phyloP scores from a whole-genome alignment of 2,113 vertebrate genomes.

The Galeopterus variegatus region DNA sequence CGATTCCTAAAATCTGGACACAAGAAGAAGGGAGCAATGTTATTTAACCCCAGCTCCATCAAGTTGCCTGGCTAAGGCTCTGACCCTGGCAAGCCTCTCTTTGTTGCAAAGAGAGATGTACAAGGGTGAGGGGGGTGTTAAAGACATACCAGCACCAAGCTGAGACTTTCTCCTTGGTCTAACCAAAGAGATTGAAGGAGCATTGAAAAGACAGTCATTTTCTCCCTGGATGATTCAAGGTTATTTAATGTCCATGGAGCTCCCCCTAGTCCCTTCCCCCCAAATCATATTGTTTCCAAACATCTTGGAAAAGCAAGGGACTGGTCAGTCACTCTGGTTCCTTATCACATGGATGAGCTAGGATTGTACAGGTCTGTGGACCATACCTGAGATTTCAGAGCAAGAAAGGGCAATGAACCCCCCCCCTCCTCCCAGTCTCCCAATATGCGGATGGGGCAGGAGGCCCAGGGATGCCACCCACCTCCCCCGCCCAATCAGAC shows the following conservation, averaged over 20 bases:
- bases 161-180: accelerated
- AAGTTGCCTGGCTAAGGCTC: not conserved
- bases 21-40: not conserved
- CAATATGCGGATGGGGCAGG: not conserved
- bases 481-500: not conserved
- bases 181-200: not conserved
- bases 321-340: not conserved
- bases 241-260: not conserved
- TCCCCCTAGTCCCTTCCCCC: not conserved
- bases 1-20: not conserved
- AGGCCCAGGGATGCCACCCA: not conserved
- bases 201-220: not conserved
- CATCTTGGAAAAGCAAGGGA: not conserved
- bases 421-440: too few species aligned
- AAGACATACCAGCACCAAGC: not conserved
- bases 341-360: accelerated
- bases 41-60: not conserved
- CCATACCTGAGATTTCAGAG: not conserved
- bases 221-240: not conserved
- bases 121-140: not conserved
- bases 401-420: not conserved
- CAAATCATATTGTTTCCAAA: not conserved
- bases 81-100: too few species aligned
- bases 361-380: not conserved
- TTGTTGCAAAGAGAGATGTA: accelerated